phyloP scores from a whole-genome alignment of 2,113 vertebrate genomes.

The Piliocolobus tephrosceles region DNA sequence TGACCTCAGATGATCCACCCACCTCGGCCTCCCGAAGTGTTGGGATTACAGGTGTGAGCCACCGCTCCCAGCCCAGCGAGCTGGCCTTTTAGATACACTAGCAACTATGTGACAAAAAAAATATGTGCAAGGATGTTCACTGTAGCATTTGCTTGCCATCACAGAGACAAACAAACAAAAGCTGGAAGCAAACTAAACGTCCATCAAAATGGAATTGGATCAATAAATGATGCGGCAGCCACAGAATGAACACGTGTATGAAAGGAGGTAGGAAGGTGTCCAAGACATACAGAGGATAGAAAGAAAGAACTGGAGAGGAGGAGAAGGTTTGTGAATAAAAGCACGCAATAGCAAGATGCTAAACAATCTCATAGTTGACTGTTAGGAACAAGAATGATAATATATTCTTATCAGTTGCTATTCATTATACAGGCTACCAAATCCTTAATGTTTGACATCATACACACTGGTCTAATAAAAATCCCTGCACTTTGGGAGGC shows the following conservation, averaged over 20 bases:
- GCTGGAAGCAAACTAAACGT: not conserved
- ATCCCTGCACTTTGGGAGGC: too few relatives aligned
- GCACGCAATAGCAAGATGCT: not conserved
- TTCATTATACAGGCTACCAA: not conserved
- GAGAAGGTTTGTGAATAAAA: not conserved
- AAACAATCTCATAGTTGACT: not conserved
- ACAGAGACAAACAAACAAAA: not conserved
- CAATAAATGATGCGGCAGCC: not conserved
- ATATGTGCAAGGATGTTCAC: not conserved
- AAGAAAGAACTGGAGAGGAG: not conserved
- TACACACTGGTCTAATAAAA: not conserved
- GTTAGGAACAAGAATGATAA: not conserved
- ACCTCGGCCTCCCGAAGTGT: too few relatives aligned
- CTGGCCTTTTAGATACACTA: not conserved
- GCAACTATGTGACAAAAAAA: not conserved
- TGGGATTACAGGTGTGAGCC: too few relatives aligned
- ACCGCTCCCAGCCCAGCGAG: not conserved
- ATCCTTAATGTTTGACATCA: not conserved
- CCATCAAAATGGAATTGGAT: not conserved
- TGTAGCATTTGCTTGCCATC: not conserved
- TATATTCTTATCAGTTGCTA: not conserved
- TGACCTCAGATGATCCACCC: too few relatives aligned
- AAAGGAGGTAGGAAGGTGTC: not conserved
- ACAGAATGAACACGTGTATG: not conserved
- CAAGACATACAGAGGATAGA: rapidly evolving